Percentiles rank a stretch among this genome's conserved stretches.
These are phyloP conservation scores for Onychostruthus taczanowskii DNA, from an alignment of 2,113 vertebrate species.

Conservation along the genomic window DNA sequence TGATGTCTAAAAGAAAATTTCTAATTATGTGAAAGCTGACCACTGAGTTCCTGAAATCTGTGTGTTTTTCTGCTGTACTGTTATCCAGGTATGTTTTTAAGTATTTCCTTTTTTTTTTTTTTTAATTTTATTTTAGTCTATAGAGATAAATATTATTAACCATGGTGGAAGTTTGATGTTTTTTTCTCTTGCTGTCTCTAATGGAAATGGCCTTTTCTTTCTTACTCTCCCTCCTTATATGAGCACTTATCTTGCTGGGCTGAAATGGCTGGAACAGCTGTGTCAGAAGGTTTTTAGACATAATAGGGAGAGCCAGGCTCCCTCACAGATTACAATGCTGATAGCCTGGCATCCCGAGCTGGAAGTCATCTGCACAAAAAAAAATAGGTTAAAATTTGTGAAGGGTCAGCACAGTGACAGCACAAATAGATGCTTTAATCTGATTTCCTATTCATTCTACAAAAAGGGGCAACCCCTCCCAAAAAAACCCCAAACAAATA, in stretches of 20 bases:
- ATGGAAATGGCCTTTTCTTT: background rate
- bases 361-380: background rate
- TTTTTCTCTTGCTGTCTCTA: background rate
- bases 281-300: background rate
- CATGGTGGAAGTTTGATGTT: background rate
- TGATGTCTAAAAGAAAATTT: background rate
- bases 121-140: background rate
- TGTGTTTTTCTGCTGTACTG: background rate
- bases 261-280: background rate
- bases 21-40: background rate
- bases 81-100: background rate
- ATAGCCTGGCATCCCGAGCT: background rate
- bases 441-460: background rate
- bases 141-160: background rate
- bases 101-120: too few relatives aligned
- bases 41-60: background rate
- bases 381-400: background rate
- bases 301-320: background rate
- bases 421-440: background rate
- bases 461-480: fast-evolving
- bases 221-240: background rate
- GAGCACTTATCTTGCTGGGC: background rate
- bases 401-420: background rate
- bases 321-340: background rate
- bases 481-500: background rate